Conservation (phyloP, 2,797 vertebrate genomes). For the Bradypodion pumilum region DNA sequence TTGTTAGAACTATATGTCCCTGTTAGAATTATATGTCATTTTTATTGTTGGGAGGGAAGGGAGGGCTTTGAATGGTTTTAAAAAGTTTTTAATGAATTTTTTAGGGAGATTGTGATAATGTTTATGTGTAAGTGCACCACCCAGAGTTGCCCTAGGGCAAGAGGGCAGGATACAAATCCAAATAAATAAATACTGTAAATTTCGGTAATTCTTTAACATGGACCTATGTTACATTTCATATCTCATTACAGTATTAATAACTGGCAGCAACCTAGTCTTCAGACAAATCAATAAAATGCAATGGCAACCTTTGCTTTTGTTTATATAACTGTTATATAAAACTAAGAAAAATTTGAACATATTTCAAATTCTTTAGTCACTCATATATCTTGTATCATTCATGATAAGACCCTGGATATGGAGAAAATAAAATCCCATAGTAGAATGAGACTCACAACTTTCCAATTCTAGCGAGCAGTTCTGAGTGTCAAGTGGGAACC, state of each 20-base stretch:
- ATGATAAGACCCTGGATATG: neutral
- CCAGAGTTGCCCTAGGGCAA: no score
- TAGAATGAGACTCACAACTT: slow-evolving; percentile 87
- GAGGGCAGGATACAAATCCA: no score
- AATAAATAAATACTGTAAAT: no score
- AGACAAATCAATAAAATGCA: neutral
- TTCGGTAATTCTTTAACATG: neutral
- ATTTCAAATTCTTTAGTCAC: neutral
- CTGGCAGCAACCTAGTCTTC: neutral
- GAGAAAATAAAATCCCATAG: neutral
- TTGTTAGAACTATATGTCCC: no score
- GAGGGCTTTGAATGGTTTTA: no score
- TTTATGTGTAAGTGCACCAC: no score
- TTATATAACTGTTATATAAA: neutral
- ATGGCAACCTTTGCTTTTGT: neutral
- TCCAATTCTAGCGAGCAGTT: slow-evolving; percentile 93
- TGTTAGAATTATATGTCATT: no score
- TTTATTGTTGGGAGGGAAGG: no score
- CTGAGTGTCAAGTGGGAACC: slow-evolving; percentile 92
- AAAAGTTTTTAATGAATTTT: no score
- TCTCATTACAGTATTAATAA: neutral
- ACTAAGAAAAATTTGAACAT: neutral
- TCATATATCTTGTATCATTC: neutral
- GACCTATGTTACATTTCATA: neutral
- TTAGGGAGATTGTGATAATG: no score